Evolutionary conservation across 2,797 vertebrate genomes (phyloP).

Genomic region (Anguilla megastoma): DNA sequence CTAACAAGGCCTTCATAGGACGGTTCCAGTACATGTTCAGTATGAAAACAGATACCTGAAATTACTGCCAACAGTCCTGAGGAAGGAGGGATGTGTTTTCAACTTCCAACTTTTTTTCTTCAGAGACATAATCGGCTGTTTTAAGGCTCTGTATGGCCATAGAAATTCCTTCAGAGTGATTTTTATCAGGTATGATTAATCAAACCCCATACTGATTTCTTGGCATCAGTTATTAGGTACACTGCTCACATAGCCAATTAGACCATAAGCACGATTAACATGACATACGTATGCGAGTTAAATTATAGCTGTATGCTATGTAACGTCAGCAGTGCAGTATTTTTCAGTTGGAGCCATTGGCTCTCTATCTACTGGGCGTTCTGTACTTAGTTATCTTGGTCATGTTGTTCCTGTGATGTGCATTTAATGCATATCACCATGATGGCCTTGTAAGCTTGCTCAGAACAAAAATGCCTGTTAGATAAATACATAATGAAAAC

Average conservation of each 20-base stretch:
- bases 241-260: background rate
- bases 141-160: background rate
- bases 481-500: background rate
- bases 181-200: background rate
- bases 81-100: background rate
- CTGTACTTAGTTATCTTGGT: background rate
- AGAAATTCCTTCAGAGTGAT: background rate
- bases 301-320: background rate
- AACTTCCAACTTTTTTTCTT: background rate
- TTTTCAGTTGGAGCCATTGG: background rate
- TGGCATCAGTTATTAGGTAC: background rate
- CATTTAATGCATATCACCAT: background rate
- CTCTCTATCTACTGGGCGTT: background rate
- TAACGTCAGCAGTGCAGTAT: background rate
- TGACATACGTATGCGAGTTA: background rate
- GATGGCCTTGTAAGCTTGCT: background rate
- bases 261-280: background rate
- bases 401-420: background rate
- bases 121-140: background rate
- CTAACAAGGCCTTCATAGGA: background rate
- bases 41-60: background rate
- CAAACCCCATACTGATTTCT: background rate
- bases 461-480: background rate
- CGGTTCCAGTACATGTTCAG: background rate
- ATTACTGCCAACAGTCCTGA: background rate